A percentile compares a stretch with the other conserved stretches of the same genome.
Evolutionary conservation across 2,888 invertebrate species (phyloP).

Genomic region (Leptinotarsa tumamoca): DNA sequence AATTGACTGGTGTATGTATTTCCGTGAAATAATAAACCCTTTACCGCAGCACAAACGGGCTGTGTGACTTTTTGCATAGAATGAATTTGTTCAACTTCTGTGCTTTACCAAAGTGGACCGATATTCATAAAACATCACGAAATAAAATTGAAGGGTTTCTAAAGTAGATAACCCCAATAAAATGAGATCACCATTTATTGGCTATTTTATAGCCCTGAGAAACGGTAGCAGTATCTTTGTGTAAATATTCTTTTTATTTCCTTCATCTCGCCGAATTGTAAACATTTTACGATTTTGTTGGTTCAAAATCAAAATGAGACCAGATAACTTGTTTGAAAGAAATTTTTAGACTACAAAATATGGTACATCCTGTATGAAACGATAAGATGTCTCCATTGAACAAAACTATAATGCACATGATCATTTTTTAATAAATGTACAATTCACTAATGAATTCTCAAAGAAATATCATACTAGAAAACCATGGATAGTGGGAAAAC

Average conservation of each 20-base stretch:
- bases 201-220: constrained; percentile 6
- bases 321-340: background rate
- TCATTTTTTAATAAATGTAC: no score
- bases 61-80: background rate
- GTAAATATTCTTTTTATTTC: constrained; percentile 8
- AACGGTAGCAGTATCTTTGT: constrained; percentile 20
- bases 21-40: no score
- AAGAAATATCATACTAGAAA: no score
- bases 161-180: constrained; percentile 14
- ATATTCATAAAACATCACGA: constrained; percentile 1
- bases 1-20: no score
- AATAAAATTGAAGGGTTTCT: constrained; percentile 6
- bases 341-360: background rate
- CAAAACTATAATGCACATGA: no score
- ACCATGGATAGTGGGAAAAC: no score
- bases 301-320: no score
- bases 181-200: constrained; percentile 2
- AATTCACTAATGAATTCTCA: no score
- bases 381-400: no score
- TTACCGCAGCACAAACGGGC: no score
- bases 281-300: constrained; percentile 12
- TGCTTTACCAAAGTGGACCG: no score
- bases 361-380: no score
- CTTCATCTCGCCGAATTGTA: constrained; percentile 18
- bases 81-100: background rate